phyloP scores from a whole-genome alignment of 2,888 invertebrate genomes.

The Tipula confusa region DNA sequence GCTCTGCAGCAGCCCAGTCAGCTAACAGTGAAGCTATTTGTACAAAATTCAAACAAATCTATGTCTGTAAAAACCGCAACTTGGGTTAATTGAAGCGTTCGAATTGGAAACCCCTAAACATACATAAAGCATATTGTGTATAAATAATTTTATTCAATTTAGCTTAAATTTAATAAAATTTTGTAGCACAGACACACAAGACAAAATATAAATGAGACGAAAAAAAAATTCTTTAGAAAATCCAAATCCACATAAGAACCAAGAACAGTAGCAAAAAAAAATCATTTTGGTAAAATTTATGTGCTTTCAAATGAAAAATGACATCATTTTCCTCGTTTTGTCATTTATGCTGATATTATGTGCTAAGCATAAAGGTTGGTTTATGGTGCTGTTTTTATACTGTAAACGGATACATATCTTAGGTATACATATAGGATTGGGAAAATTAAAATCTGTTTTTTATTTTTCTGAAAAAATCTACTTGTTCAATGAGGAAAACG shows the following conservation, averaged over 20 bases:
- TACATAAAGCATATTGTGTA: neutral
- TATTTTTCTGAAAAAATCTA: neutral
- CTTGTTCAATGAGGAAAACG: neutral
- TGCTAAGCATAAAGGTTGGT: neutral
- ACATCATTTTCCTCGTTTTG: neutral
- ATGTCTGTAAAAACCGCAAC: too few species aligned
- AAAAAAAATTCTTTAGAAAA: neutral
- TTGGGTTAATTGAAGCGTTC: too few species aligned
- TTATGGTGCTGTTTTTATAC: neutral
- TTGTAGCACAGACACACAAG: neutral
- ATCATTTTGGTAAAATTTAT: neutral
- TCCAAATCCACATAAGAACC: neutral
- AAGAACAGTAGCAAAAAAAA: neutral
- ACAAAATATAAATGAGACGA: neutral
- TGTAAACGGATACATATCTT: neutral
- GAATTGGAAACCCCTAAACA: neutral
- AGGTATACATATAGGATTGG: neutral
- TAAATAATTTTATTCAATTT: constrained; percentile 12
- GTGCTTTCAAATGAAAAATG: neutral
- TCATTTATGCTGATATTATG: neutral
- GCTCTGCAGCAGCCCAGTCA: too few species aligned
- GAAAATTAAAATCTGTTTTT: neutral
- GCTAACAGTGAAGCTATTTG: too few species aligned
- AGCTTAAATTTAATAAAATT: neutral
- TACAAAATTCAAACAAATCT: too few species aligned